These are phyloP conservation scores for Parazoanthus darwini DNA, from an alignment of 92 coral and sea anemone species.

Conservation along the genomic window DNA sequence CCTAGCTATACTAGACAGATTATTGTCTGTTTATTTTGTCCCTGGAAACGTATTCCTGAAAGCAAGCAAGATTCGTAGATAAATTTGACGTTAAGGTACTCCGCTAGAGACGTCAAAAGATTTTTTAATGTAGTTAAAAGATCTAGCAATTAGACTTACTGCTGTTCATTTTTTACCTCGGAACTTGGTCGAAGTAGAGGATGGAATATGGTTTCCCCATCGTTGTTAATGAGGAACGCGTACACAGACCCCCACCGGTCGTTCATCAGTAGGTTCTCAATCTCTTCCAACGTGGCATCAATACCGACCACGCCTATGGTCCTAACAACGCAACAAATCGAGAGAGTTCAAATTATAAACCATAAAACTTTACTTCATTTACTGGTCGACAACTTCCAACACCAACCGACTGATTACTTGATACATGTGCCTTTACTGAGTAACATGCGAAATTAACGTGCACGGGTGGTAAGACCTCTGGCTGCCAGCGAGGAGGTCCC, in stretches of 20 bases:
- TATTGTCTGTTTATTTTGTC: not conserved
- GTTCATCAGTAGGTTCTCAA: constrained; percentile 87
- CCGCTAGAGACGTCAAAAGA: not conserved
- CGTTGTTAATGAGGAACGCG: constrained; percentile 93
- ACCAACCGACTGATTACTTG: too few species aligned
- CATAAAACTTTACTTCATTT: too few species aligned
- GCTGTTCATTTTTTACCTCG: constrained; percentile 64
- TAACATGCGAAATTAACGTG: too few species aligned
- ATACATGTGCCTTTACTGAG: too few species aligned
- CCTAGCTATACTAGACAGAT: not conserved
- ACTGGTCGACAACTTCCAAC: constrained; percentile 79
- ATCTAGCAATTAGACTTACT: not conserved
- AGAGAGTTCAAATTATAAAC: too few species aligned
- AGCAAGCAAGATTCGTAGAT: constrained; percentile 11
- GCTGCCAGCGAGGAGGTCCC: too few species aligned
- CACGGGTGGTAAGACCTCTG: too few species aligned
- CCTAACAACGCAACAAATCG: constrained; percentile 36
- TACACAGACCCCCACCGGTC: constrained; percentile 98
- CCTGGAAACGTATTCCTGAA: not conserved
- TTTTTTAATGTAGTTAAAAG: not conserved
- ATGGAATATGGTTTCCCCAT: constrained; percentile 97
- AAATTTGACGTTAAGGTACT: not conserved
- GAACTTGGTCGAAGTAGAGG: constrained; percentile 95
- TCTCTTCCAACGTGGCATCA: constrained; percentile 95
- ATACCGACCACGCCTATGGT: constrained; percentile 98